phyloP scores from a whole-genome alignment of 2,888 invertebrate species.

The Phengaris arion region DNA sequence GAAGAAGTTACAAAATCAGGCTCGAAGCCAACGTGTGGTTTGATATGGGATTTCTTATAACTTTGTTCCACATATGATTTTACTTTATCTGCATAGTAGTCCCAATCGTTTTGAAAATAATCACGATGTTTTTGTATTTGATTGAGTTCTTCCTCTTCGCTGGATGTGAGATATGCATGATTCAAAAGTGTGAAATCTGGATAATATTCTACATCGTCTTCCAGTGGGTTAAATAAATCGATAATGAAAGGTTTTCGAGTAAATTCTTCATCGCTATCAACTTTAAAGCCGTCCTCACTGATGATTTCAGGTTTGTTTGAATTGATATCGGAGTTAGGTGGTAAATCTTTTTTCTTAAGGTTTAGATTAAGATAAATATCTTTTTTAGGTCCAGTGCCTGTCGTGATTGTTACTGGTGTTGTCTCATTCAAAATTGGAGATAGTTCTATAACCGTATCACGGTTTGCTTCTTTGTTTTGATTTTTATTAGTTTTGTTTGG shows the following conservation, averaged over 20 bases:
- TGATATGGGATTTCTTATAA: constrained; percentile 23
- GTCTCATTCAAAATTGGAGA: constrained; percentile 20
- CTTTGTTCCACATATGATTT: constrained; percentile 25
- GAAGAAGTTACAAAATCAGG: constrained; percentile 14
- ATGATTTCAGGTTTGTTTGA: constrained; percentile 41
- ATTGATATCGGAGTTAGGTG: constrained; percentile 43
- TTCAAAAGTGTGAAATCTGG: constrained; percentile 58
- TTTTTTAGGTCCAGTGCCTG: not conserved
- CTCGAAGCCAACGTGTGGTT: not conserved
- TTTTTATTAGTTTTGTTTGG: constrained; percentile 33
- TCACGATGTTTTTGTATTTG: constrained; percentile 42
- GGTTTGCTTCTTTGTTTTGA: constrained; percentile 33
- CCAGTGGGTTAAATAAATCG: not conserved
- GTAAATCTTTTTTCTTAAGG: constrained; percentile 44
- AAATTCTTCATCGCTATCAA: not conserved
- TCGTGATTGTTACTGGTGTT: not conserved
- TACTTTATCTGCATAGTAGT: constrained; percentile 22
- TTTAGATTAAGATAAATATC: constrained; percentile 40
- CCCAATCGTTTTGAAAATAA: constrained; percentile 3
- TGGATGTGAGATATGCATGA: constrained; percentile 44
- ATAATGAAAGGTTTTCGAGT: not conserved
- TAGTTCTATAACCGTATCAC: constrained; percentile 30
- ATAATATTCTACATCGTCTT: constrained; percentile 52
- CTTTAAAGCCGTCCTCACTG: not conserved
- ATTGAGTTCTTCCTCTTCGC: constrained; percentile 48